phyloP scores from a whole-genome alignment of 2,888 invertebrate species.

The Nezara viridula region DNA sequence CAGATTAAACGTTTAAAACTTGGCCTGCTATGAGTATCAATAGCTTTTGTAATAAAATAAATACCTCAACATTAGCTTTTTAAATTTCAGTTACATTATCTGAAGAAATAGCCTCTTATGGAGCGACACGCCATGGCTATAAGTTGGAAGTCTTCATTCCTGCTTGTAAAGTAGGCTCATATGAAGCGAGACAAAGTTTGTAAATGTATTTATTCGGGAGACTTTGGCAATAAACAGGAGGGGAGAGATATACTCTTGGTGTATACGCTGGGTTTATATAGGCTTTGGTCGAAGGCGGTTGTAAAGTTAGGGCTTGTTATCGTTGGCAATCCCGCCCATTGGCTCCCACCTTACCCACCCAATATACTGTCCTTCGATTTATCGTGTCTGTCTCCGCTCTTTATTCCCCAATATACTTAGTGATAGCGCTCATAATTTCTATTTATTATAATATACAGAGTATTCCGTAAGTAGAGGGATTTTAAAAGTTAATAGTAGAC shows the following conservation, averaged over 20 bases:
- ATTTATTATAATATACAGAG: no score
- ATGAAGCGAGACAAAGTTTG: slow-evolving; percentile 2
- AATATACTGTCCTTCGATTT: background rate
- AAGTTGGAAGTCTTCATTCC: background rate
- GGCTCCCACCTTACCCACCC: background rate
- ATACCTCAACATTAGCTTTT: background rate
- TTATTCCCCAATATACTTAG: background rate
- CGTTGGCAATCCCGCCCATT: background rate
- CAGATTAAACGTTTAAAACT: no score
- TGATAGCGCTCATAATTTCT: background rate
- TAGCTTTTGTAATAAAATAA: background rate
- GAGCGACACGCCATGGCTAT: background rate
- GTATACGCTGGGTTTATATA: background rate
- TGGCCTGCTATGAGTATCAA: no score
- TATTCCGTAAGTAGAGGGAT: no score
- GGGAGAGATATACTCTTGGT: background rate
- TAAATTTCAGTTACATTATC: background rate
- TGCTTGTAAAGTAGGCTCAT: background rate
- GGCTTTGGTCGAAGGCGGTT: background rate
- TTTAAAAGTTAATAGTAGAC: no score
- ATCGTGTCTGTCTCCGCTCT: background rate
- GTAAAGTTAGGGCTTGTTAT: slow-evolving; percentile 4
- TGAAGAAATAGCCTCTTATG: no score
- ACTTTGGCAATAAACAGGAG: background rate
- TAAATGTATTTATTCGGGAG: slow-evolving; percentile 8